Evolutionary conservation across 2,888 invertebrate genomes (phyloP).

Genomic region (Clunio marinus): DNA sequence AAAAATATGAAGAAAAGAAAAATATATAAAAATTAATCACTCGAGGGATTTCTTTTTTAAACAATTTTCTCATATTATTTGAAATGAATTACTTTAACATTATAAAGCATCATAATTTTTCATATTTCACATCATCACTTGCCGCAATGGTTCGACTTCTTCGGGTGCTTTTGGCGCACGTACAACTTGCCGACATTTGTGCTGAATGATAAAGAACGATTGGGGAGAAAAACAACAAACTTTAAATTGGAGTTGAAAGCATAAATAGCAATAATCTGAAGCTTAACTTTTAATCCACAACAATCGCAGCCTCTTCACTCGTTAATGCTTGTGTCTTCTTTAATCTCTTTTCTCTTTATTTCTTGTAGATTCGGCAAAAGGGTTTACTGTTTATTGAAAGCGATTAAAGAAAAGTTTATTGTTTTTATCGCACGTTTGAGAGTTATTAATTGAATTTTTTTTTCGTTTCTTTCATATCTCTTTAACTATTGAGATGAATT

Average conservation of each 20-base stretch:
- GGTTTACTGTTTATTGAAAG: slow-evolving; percentile 1
- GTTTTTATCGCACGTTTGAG: slow-evolving; percentile 35
- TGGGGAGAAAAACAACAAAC: neutral
- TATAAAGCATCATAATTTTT: slow-evolving; percentile 34
- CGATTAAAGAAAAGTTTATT: slow-evolving; percentile 33
- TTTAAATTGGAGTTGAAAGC: slow-evolving; percentile 3
- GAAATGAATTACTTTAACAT: slow-evolving; percentile 25
- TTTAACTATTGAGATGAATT: too few species aligned
- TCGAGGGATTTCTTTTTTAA: slow-evolving; percentile 1
- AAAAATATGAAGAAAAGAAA: too few species aligned
- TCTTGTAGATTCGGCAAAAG: too few species aligned
- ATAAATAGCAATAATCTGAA: slow-evolving; percentile 36
- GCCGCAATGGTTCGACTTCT: neutral
- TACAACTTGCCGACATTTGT: neutral
- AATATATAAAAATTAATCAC: slow-evolving; percentile 38
- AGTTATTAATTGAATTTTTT: slow-evolving; percentile 36
- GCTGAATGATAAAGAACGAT: slow-evolving; percentile 7
- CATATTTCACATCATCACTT: slow-evolving; percentile 35
- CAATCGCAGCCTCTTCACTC: slow-evolving; percentile 19
- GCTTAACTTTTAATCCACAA: slow-evolving; percentile 33
- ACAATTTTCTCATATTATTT: slow-evolving; percentile 10
- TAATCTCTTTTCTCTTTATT: slow-evolving; percentile 16
- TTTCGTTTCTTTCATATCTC: neutral
- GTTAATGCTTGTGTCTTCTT: slow-evolving; percentile 9
- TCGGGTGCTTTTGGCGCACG: neutral